Evolutionary conservation across 2,888 invertebrate genomes (phyloP), one percentile per base, ranked within the genome.

Genomic region (Conus canariensis): DNA sequence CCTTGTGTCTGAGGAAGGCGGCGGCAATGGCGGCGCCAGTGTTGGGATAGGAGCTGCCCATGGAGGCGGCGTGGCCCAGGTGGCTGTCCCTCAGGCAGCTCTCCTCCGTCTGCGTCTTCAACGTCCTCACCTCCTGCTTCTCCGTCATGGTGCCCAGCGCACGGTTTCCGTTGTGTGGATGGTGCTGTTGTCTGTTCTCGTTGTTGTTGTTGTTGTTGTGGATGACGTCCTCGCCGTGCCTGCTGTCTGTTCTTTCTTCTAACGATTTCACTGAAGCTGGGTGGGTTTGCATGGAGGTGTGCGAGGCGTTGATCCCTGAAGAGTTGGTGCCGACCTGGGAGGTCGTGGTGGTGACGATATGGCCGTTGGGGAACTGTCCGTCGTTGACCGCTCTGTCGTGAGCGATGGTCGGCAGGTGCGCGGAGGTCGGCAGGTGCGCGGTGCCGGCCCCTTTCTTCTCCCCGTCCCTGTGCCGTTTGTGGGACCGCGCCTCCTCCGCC

Each of bases 101-200:
- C 64, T 89, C 88, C 30, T 93, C 91, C 4, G 93, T 93, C 89
- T 93, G 92, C n/a, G 86, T 91, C 74, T 91, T 92, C 58, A 90
- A 87, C 58, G 92, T 88, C 60, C 92, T 80, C 10, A 90, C 89
- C 74, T 91, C 90, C 0, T 80, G 25, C n/a, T 74, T 25, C 25
- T 92, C 92, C 14, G 93, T 93, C 92, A 92, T 92, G 56, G 92
- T 92, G 74, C 93, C 93, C 25, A 88, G 91, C 8, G 91, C 89
- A 90, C 91, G 91, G 22, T n/a, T 91, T 91, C 3, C 70, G 22
- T 10, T 14, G 25, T 67, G 67, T 25, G 45, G 64, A 14, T 82
- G 60, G 10, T 14, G 25, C 19, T 64, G 60, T 7, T 70, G 45
- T 14, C 45, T 56, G 67, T 16, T 56, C 25, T 59, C 12, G 64